These are phyloP conservation scores for Thamnophis sirtalis DNA, from an alignment of 2,113 vertebrate species.

Conservation along the genomic window DNA sequence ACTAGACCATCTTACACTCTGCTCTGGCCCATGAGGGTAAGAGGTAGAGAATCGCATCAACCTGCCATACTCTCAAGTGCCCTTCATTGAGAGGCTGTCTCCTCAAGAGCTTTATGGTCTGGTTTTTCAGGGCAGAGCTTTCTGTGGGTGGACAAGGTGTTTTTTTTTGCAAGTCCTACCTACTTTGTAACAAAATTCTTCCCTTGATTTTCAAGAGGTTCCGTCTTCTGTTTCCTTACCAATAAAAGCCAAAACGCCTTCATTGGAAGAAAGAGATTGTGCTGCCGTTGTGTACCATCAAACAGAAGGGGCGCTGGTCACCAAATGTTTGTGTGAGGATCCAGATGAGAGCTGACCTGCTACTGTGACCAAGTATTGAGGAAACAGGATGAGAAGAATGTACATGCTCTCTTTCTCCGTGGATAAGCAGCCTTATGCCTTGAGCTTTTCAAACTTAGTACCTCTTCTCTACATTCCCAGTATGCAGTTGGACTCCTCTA, in stretches of 20 bases:
- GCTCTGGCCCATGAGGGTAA: constrained; percentile 10
- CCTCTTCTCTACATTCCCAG: constrained; percentile 28
- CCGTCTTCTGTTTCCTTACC: constrained; percentile 23
- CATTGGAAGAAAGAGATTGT: constrained; percentile 20
- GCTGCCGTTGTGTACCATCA: accelerated
- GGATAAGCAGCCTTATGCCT: constrained; percentile 43
- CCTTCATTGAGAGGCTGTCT: constrained; percentile 15
- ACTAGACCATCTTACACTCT: constrained; percentile 17
- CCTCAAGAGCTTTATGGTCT: constrained; percentile 4
- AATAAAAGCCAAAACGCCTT: constrained; percentile 37
- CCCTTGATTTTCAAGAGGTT: constrained; percentile 21
- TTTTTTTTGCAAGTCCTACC: constrained; percentile 25
- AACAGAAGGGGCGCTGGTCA: constrained; percentile 5
- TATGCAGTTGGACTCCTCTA: constrained; percentile 18
- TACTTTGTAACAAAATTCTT: constrained; percentile 26
- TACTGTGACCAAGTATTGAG: constrained; percentile 54
- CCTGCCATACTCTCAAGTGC: constrained; percentile 31
- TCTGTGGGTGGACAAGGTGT: constrained; percentile 12
- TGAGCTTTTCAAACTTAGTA: not conserved
- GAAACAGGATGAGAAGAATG: not conserved
- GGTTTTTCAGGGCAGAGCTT: constrained; percentile 22
- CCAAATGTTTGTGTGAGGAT: not conserved
- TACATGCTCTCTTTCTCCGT: constrained; percentile 10
- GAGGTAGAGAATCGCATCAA: constrained; percentile 4
- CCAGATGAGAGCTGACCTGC: constrained; percentile 44